Percentiles rank a stretch among this genome's conserved stretches.
phyloP scores from a whole-genome alignment of 2,113 vertebrate species.

The Asarcornis scutulata region DNA sequence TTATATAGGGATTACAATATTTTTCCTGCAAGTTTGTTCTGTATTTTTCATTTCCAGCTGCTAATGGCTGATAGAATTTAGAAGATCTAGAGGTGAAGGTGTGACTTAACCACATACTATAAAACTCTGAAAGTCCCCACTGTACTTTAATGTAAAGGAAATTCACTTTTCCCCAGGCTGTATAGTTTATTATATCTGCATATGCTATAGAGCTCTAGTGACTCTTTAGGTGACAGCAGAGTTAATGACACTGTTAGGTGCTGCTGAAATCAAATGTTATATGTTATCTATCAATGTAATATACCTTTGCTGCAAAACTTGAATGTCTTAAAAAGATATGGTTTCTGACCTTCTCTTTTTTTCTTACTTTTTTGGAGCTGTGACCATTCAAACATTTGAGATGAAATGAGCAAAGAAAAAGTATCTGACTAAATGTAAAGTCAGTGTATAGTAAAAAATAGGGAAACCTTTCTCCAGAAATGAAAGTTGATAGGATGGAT shows the following conservation, averaged over 20 bases:
- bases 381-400: neutral
- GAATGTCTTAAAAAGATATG: neutral
- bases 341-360: neutral
- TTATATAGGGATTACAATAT: slow-evolving; percentile 36
- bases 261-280: neutral
- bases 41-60: slow-evolving; percentile 68
- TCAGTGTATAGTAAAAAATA: neutral
- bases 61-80: slow-evolving; percentile 35
- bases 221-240: neutral
- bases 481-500: neutral
- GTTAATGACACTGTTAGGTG: neutral
- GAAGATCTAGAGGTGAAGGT: slow-evolving; percentile 50
- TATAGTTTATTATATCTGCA: neutral
- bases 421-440: neutral
- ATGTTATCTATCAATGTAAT: neutral
- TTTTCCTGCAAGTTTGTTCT: slow-evolving; percentile 53
- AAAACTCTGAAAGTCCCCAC: slow-evolving; percentile 40
- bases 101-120: slow-evolving; percentile 27
- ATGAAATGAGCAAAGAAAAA: neutral
- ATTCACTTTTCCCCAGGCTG: slow-evolving; percentile 43
- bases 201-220: neutral
- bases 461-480: neutral
- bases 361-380: neutral
- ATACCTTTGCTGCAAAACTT: neutral
- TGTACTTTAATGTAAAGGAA: slow-evolving; percentile 47